Conservation (phyloP, 2,888 invertebrate genomes). For the Nematopogon swammerdamellus region DNA sequence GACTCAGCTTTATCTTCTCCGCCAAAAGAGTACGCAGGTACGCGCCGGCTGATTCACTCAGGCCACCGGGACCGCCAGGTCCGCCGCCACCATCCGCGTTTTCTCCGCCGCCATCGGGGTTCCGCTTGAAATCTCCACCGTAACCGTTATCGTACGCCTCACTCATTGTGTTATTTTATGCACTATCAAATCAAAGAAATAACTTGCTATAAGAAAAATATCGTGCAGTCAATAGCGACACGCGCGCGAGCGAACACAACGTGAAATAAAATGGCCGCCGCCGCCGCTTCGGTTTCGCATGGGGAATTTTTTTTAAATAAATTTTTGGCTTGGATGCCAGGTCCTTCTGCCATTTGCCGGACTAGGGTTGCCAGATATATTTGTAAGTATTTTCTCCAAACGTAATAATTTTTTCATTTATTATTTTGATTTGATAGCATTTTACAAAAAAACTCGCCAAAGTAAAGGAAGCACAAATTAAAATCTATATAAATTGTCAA, state of each 20-base stretch:
- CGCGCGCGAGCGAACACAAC: neutral
- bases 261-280: neutral
- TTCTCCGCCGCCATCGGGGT: conserved; percentile 25
- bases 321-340: too few species aligned
- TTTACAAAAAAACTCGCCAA: too few species aligned
- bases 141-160: conserved; percentile 28
- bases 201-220: neutral
- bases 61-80: conserved; percentile 51
- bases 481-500: too few species aligned
- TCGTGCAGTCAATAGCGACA: neutral
- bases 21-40: conserved; percentile 72
- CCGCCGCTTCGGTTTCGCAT: neutral
- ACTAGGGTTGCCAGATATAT: too few species aligned
- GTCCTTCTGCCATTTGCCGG: too few species aligned
- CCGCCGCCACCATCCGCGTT: conserved; percentile 19
- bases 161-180: conserved; percentile 6
- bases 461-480: too few species aligned
- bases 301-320: too few species aligned
- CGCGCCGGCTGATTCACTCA: conserved; percentile 72
- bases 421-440: too few species aligned
- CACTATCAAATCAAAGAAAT: too few species aligned
- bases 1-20: conserved; percentile 65
- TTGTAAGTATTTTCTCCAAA: too few species aligned
- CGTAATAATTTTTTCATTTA: too few species aligned
- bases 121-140: conserved; percentile 46